A percentile compares a stretch with the other conserved stretches of the same genome.
These are phyloP conservation scores for Brachymystax lenok DNA, from an alignment of 2,797 vertebrate species.

Conservation along the genomic window DNA sequence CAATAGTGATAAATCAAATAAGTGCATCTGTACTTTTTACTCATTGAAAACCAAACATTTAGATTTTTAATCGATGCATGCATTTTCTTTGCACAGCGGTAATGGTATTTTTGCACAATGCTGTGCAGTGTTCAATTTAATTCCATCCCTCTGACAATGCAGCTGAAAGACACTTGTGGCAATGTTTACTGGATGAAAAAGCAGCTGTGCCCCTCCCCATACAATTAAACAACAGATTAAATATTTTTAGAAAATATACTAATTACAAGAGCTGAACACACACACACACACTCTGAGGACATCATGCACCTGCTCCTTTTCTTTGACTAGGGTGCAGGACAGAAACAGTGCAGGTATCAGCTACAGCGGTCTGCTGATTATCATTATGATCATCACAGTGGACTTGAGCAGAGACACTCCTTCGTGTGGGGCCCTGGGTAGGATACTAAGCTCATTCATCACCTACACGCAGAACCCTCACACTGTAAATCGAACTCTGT, in stretches of 20 bases:
- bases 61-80: background rate
- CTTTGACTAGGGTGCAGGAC: background rate
- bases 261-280: background rate
- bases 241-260: background rate
- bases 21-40: background rate
- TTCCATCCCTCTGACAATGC: background rate
- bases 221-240: background rate
- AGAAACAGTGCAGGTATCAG: background rate
- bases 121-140: background rate
- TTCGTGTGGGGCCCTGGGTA: background rate
- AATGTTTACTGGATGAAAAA: background rate
- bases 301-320: background rate
- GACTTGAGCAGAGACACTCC: background rate
- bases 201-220: background rate
- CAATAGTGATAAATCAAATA: background rate
- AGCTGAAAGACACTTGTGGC: background rate
- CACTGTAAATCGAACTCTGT: constrained; percentile 54
- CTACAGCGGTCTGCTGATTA: background rate
- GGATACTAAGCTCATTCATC: constrained; percentile 55
- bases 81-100: background rate
- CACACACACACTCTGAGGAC: background rate
- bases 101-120: background rate
- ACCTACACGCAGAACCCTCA: constrained; percentile 54
- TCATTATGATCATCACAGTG: background rate
- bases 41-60: background rate